A percentile compares a stretch with the other conserved stretches of the same genome.
These are phyloP conservation scores for Heterodera schachtii DNA, from an alignment of 1,140 invertebrate species.

Conservation along the genomic window DNA sequence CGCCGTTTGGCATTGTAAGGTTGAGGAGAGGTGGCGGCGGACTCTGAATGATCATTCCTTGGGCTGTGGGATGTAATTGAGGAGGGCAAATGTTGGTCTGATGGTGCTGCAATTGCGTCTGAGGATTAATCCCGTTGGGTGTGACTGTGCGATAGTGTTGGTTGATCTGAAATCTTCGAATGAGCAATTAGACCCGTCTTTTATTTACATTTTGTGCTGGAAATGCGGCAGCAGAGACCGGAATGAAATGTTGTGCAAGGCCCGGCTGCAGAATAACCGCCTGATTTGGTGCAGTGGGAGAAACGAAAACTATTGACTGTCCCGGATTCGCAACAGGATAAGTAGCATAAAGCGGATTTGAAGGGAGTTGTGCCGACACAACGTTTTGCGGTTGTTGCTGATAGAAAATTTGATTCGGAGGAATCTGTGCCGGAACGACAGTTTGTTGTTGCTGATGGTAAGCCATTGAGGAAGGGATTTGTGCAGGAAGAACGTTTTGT, in stretches of 20 bases:
- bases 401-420: not conserved
- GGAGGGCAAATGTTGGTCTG: not conserved
- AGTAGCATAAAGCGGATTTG: not conserved
- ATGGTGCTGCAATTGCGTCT: not conserved
- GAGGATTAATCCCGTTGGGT: not conserved
- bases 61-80: not conserved
- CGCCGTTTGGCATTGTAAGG: not conserved
- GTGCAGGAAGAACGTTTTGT: not conserved
- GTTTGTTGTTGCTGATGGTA: not conserved
- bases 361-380: not conserved
- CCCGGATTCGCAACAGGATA: not conserved
- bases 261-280: not conserved
- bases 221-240: not conserved
- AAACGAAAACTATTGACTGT: not conserved
- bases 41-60: not conserved
- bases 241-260: not conserved
- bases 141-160: conserved; percentile 1
- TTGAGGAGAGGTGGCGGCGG: not conserved
- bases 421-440: no score
- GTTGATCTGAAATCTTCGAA: not conserved
- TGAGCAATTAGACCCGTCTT: not conserved
- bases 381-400: conserved; percentile 2
- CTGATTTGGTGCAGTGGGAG: not conserved
- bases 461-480: not conserved
- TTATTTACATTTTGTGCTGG: not conserved